Evolutionary conservation across 2,888 invertebrate genomes (phyloP), one percentile per base, ranked within the genome.

Genomic region (Dorcus hopei): DNA sequence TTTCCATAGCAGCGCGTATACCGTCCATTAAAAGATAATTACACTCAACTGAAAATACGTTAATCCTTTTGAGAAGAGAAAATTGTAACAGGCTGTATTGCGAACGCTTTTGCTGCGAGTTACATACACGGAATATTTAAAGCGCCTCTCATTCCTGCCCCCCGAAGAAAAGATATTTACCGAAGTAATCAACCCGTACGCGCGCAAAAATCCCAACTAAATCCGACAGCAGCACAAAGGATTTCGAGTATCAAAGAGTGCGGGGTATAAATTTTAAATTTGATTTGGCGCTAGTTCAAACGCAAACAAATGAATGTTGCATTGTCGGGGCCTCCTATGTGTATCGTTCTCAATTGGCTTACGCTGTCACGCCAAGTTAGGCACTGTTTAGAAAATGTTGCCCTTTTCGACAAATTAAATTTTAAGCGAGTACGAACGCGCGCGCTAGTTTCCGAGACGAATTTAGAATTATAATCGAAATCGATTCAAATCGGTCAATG

Each of bases 201-300:
- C 52, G 53, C 51, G 71, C 74, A 75, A 74, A 75, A 75, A 74
- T 75, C 74, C 74, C 66, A 66, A 70, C 70, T 69, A 70, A 73
- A 73, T 72, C 73, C 74, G 68, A 67, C 68, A 61, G 68, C 69
- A 66, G 69, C 70, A 74, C 74, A 74, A 72, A 73, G 72, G 72
- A 72, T 69, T 69, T 65, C 65, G 61, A 70, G 72, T 75, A 75
- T 75, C 74, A 76, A 75, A 75, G 74, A 70, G 74, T 69, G 69
- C 55, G 57, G 70, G 65, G 69, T 70, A 75, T 77, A 76, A 77
- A 77, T 77, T 77, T 77, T 77, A 77, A 77, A 77, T 77, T 77
- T 69, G 75, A 77, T 77, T 77, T 76, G 68, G 71, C 70, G 72
- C 70, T 68, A 70, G 71, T 70, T 72, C 68, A 72, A 74, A 72